These are phyloP conservation scores for Thymallus thymallus DNA, from an alignment of 2,113 vertebrate species.

Conservation along the genomic window DNA sequence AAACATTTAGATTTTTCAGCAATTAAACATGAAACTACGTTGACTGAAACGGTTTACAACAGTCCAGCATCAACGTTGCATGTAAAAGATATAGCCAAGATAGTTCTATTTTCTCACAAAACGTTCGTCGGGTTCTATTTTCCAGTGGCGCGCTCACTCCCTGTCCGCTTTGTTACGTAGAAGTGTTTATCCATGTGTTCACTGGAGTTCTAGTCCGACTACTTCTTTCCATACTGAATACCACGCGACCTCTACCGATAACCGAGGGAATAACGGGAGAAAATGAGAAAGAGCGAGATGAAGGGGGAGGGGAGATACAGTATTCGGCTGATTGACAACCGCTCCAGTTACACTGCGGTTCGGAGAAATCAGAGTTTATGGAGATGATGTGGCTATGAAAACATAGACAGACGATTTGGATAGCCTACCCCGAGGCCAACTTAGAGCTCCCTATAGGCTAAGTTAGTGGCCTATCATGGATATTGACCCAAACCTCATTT, in stretches of 20 bases:
- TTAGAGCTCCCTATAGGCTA: too few species aligned
- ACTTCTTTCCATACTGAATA: constrained; percentile 41
- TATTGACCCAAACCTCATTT: too few species aligned
- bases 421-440: too few species aligned
- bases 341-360: constrained; percentile 18
- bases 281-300: background rate
- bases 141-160: constrained; percentile 51
- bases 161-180: constrained; percentile 68
- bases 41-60: constrained; percentile 27
- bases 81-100: constrained; percentile 18
- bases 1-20: background rate
- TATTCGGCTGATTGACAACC: constrained; percentile 12
- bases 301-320: constrained; percentile 15
- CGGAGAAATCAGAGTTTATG: background rate
- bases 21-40: background rate
- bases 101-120: constrained; percentile 31
- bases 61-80: background rate
- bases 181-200: constrained; percentile 65
- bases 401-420: background rate
- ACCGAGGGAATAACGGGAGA: constrained; percentile 35
- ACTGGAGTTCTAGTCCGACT: constrained; percentile 23
- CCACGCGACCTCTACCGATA: constrained; percentile 75
- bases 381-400: background rate
- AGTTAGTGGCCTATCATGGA: too few species aligned
- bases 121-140: constrained; percentile 51